Base-by-base conservation (phyloP, 2,888 invertebrate genomes). In the Apodemia duryi region DNA sequence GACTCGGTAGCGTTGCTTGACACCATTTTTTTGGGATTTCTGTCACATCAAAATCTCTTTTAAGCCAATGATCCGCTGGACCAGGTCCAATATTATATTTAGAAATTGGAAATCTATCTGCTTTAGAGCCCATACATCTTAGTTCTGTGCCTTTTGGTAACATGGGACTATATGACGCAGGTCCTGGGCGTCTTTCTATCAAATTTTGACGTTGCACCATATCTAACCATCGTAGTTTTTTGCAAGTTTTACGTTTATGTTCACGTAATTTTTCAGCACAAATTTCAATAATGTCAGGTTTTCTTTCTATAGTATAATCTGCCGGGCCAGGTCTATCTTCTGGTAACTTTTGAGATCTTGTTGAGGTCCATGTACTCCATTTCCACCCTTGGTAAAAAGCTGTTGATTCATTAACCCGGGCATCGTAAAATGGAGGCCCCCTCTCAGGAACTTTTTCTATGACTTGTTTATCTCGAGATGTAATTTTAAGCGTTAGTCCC, bases 381-480 rank as follows among this genome's bases (percentile, higher is more conserved):
- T 89, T 90, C 57, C 89, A 90, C 5, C 90, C 90, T 6, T 71
- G 81, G 69, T 89, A 91, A 75, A 80, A 88, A 46, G 77, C 73
- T 29, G 84, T 83, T 3, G 75, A 76, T 64, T 85, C 85, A 9
- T 73, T 71, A n/a, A 85, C 77, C 64, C 69, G 74, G 1, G 77
- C 65, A 66, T 89, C 73, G 73, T 88, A 88, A 72, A 88, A 85
- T 11, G 82, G 82, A 28, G 84, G 85, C 54, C 76, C 72, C 63
- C 75, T 68, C 51, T 76, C 70, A 60, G 63, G 66, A 41, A 28
- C 29, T 29, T 67, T 62, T 66, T 70, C 63, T 0, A 65, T 62
- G 32, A 71, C 68, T 32, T 75, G 61, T 66, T 77, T 76, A 66
- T 73, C 72, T 67, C 75, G 71, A 11, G 73, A 71, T 29, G 80